phyloP scores from a whole-genome alignment of 2,888 invertebrate genomes.

The Dasysyrphus albostriatus region DNA sequence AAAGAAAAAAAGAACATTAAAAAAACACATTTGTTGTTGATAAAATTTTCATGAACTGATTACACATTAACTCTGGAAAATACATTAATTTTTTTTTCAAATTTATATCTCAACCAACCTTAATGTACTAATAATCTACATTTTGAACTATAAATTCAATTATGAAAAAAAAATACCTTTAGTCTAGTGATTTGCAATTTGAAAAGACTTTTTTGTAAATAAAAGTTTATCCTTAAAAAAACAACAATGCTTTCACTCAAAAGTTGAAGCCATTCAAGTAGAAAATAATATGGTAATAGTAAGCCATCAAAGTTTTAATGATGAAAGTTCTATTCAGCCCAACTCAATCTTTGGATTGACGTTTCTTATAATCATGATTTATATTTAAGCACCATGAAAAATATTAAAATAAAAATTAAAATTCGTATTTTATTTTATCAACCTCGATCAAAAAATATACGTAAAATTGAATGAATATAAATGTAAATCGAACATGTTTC shows the following conservation, averaged over 20 bases:
- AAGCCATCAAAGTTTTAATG: slow-evolving; percentile 34
- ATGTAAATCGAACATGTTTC: slow-evolving; percentile 30
- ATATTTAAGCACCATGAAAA: not conserved
- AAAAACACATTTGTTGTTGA: too few relatives aligned
- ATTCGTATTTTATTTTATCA: not conserved
- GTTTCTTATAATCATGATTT: not conserved
- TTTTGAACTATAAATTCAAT: not conserved
- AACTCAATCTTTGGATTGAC: slow-evolving; percentile 28
- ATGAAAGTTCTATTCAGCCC: slow-evolving; percentile 30
- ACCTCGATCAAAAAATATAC: not conserved
- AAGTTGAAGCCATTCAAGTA: not conserved
- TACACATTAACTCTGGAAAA: too few relatives aligned
- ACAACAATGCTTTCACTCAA: not conserved
- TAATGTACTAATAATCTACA: not conserved
- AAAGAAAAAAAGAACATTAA: too few relatives aligned
- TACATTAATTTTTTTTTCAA: too few relatives aligned
- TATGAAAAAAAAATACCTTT: not conserved
- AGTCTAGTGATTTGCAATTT: not conserved
- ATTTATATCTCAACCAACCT: too few relatives aligned
- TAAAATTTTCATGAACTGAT: too few relatives aligned
- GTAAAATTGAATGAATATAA: not conserved
- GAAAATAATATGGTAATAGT: slow-evolving; percentile 7
- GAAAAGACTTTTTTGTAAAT: not conserved
- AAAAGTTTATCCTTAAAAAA: not conserved
- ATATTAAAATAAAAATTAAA: slow-evolving; percentile 4